Evolutionary conservation across 2,888 invertebrate genomes (phyloP).

Genomic region (Bembecia ichneumoniformis): DNA sequence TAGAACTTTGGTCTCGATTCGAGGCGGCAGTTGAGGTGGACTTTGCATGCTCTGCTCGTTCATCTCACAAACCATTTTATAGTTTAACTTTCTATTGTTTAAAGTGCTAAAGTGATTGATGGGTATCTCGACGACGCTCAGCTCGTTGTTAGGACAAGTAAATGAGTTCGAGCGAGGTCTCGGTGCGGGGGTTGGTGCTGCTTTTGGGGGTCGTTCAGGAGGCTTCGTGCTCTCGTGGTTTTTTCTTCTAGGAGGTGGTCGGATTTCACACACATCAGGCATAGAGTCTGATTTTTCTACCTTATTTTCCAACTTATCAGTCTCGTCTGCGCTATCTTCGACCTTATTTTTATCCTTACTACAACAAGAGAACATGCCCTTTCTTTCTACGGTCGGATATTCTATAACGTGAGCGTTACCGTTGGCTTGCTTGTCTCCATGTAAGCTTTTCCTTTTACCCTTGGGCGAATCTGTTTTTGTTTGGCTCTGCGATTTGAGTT

Average conservation of each 20-base stretch:
- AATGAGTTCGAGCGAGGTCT: slow-evolving; percentile 73
- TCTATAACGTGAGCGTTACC: slow-evolving; percentile 75
- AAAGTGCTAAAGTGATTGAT: slow-evolving; percentile 60
- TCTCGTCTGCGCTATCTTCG: slow-evolving; percentile 62
- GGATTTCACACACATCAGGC: slow-evolving; percentile 66
- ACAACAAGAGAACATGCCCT: slow-evolving; percentile 81
- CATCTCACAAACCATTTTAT: slow-evolving; percentile 58
- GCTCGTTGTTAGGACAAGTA: slow-evolving; percentile 55
- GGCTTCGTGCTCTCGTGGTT: slow-evolving; percentile 70
- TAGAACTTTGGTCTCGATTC: slow-evolving; percentile 46
- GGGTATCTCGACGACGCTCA: slow-evolving; percentile 54
- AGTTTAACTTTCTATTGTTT: slow-evolving; percentile 57
- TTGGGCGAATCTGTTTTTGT: slow-evolving; percentile 58
- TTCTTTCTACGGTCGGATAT: slow-evolving; percentile 80
- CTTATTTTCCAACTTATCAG: slow-evolving; percentile 42
- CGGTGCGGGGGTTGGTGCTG: slow-evolving; percentile 59
- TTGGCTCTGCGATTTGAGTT: slow-evolving; percentile 40
- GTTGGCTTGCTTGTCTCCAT: slow-evolving; percentile 51
- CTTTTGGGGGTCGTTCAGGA: slow-evolving; percentile 80
- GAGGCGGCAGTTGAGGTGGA: slow-evolving; percentile 71
- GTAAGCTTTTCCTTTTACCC: slow-evolving; percentile 54
- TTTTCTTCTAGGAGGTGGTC: slow-evolving; percentile 76
- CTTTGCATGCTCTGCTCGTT: slow-evolving; percentile 44
- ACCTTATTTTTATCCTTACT: slow-evolving; percentile 73
- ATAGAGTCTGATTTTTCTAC: slow-evolving; percentile 56